Percentiles rank a stretch among this genome's conserved stretches.
phyloP scores from a whole-genome alignment of 2,797 vertebrate species.

The Columba guinea region DNA sequence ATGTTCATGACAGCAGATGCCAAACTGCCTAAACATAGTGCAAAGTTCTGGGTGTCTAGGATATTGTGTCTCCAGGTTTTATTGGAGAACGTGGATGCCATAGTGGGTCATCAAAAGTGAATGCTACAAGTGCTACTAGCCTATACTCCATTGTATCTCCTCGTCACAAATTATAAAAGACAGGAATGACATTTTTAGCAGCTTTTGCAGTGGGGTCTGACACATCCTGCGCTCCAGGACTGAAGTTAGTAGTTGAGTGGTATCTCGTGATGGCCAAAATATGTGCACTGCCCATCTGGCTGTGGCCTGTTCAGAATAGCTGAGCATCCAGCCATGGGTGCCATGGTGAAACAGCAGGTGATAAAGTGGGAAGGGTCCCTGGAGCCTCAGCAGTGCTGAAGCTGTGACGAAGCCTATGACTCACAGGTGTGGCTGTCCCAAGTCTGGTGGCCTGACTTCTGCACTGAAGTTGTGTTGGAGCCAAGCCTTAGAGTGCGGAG shows the following conservation, averaged over 20 bases:
- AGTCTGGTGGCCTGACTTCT: background rate
- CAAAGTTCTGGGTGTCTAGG: background rate
- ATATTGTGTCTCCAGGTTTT: background rate
- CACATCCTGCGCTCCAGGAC: background rate
- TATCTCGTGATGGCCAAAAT: background rate
- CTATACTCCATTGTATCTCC: background rate
- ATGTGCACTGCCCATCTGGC: background rate
- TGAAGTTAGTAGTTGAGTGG: background rate
- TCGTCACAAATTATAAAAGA: background rate
- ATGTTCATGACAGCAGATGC: background rate
- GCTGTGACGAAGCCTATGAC: background rate
- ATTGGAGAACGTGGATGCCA: background rate
- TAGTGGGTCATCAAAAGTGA: background rate
- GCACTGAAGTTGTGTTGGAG: fast-evolving
- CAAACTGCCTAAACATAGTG: background rate
- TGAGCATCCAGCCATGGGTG: background rate
- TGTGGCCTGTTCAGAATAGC: background rate
- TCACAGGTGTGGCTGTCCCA: background rate
- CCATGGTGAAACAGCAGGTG: background rate
- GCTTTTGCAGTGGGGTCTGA: background rate
- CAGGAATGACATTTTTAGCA: background rate
- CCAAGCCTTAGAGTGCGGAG: background rate
- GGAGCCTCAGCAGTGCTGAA: background rate
- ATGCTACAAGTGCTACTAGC: background rate
- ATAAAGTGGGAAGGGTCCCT: background rate